Percentiles rank a stretch among this genome's conserved stretches.
Evolutionary conservation across 2,888 invertebrate genomes (phyloP).

Genomic region (Brenthis hecate): DNA sequence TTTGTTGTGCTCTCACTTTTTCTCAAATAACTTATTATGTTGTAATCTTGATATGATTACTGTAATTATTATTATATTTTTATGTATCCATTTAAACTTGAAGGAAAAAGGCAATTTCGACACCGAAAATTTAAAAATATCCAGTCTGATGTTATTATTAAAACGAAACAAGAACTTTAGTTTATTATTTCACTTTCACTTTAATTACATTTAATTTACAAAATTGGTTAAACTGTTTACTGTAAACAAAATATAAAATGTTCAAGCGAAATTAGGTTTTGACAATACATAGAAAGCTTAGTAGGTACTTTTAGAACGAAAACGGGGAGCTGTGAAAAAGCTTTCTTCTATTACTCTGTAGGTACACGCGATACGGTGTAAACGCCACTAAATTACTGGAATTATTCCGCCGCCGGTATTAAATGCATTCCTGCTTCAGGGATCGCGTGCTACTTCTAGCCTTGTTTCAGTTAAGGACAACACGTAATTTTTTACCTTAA

Average conservation of each 20-base stretch:
- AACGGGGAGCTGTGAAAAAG: constrained; percentile 41
- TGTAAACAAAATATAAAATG: not conserved
- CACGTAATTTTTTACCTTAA: constrained; percentile 31
- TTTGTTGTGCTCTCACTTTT: no score
- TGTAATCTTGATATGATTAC: no score
- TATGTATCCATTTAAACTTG: no score
- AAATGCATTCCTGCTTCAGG: constrained; percentile 72
- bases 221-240: not conserved
- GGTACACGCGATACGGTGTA: constrained; percentile 66
- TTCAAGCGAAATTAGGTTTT: constrained; percentile 1
- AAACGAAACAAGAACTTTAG: no score
- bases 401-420: constrained; percentile 72
- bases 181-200: no score
- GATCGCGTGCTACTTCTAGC: constrained; percentile 65
- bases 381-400: constrained; percentile 70
- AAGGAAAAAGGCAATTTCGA: no score
- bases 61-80: no score
- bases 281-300: constrained; percentile 9
- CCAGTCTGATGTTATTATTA: no score
- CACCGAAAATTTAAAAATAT: no score
- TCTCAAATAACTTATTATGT: no score
- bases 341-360: constrained; percentile 40
- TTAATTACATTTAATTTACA: not conserved
- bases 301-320: constrained; percentile 16
- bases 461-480: constrained; percentile 48